phyloP scores from a whole-genome alignment of 2,113 vertebrate species.

The Todiramphus saurophagus region DNA sequence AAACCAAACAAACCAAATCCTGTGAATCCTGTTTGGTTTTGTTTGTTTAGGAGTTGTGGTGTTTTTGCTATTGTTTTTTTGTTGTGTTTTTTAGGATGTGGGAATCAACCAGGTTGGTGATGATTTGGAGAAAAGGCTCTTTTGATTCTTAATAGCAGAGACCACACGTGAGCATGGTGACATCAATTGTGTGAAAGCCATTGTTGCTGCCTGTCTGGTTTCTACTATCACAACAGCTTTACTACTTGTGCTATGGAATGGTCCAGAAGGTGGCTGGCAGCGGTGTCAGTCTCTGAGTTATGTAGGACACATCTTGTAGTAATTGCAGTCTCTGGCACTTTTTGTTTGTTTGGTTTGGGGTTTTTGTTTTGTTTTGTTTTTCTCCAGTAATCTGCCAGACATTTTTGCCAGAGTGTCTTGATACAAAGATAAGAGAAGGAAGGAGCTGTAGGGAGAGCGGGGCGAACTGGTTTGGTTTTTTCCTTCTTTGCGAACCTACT shows the following conservation, averaged over 20 bases:
- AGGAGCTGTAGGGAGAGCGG: fast-evolving
- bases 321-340: background rate
- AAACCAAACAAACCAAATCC: background rate
- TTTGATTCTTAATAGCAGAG: background rate
- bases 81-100: background rate
- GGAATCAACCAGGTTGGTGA: background rate
- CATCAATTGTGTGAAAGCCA: background rate
- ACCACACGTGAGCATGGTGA: background rate
- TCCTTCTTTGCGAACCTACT: background rate
- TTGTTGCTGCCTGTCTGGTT: background rate
- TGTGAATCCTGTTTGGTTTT: background rate
- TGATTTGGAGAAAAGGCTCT: background rate
- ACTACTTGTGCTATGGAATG: background rate
- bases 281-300: background rate
- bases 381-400: background rate
- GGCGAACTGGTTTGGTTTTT: background rate
- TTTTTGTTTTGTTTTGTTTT: background rate
- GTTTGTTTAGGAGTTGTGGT: no score
- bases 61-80: background rate
- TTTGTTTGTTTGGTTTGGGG: background rate
- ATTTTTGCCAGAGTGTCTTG: background rate
- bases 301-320: background rate
- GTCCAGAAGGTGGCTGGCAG: background rate
- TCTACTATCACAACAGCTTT: background rate
- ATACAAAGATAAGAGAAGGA: background rate